Conservation (phyloP, 1,140 invertebrate species). For the Rhynchophorus ferrugineus region DNA sequence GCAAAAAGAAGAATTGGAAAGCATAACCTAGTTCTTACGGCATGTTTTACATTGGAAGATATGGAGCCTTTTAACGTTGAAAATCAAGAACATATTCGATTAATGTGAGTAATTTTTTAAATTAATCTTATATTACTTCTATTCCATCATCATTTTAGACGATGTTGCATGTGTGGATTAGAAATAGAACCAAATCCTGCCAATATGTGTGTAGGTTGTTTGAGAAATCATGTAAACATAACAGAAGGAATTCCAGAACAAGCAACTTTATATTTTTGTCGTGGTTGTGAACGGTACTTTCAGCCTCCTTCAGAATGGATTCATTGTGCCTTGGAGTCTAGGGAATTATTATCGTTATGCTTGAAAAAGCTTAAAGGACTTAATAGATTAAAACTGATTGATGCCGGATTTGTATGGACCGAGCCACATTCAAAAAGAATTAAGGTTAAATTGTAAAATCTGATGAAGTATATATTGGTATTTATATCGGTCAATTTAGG, state of each 20-base stretch:
- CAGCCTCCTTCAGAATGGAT: constrained; percentile 92
- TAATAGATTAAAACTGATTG: constrained; percentile 81
- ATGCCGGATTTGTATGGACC: constrained; percentile 98
- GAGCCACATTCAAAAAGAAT: constrained; percentile 97
- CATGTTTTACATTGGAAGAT: no score
- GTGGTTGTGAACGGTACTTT: constrained; percentile 89
- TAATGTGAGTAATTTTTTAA: not conserved
- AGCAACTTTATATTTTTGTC: constrained; percentile 80
- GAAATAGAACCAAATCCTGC: constrained; percentile 88
- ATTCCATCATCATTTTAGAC: constrained; percentile 22
- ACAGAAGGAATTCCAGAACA: constrained; percentile 96
- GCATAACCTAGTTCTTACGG: no score
- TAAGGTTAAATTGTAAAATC: constrained; percentile 59
- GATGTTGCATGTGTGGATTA: constrained; percentile 76
- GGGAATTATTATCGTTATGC: constrained; percentile 86
- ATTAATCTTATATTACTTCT: not conserved
- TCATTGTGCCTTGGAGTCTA: constrained; percentile 80
- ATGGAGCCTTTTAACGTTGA: not conserved
- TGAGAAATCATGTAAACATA: constrained; percentile 87
- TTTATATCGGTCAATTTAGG: no score
- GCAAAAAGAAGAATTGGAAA: no score
- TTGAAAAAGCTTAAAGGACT: constrained; percentile 91
- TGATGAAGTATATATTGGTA: not conserved
- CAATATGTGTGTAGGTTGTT: constrained; percentile 95
- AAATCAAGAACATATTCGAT: not conserved